A percentile compares a stretch with the other conserved stretches of the same genome.
These are phyloP conservation scores for Clivina fossor DNA, from an alignment of 2,888 invertebrate species.

Conservation along the genomic window DNA sequence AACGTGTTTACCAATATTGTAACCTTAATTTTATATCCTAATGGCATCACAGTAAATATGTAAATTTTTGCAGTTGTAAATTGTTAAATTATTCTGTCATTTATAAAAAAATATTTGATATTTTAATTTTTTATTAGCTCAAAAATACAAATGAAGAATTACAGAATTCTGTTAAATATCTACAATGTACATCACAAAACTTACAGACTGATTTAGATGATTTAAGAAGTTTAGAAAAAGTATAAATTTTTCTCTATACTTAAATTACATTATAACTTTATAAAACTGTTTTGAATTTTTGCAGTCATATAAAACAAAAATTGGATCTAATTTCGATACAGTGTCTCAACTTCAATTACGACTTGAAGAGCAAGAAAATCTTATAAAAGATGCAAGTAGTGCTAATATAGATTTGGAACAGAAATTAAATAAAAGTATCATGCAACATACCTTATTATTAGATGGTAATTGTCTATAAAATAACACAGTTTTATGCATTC, in stretches of 20 bases:
- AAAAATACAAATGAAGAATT: constrained; percentile 43
- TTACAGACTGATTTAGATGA: constrained; percentile 45
- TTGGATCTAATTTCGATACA: constrained; percentile 3
- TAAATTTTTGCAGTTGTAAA: too few relatives aligned
- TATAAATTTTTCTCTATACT: too few relatives aligned
- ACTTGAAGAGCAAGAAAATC: constrained; percentile 15
- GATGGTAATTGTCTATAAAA: too few relatives aligned
- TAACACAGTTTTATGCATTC: too few relatives aligned
- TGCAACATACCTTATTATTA: neutral
- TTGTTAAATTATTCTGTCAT: neutral
- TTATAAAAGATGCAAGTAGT: constrained; percentile 4
- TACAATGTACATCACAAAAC: constrained; percentile 47
- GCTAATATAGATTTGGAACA: neutral
- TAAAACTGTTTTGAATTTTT: too few relatives aligned
- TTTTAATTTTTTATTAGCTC: constrained; percentile 37
- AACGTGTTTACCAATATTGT: too few relatives aligned
- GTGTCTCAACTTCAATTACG: constrained; percentile 4
- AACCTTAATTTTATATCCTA: too few relatives aligned
- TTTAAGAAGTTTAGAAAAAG: constrained; percentile 43
- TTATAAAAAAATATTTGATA: neutral
- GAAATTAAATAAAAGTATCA: neutral
- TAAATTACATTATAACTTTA: too few relatives aligned
- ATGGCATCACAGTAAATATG: too few relatives aligned
- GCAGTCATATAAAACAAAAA: constrained; percentile 9
- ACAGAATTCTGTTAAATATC: constrained; percentile 43